phyloP scores from a whole-genome alignment of 2,113 vertebrate species.

The Cairina moschata region DNA sequence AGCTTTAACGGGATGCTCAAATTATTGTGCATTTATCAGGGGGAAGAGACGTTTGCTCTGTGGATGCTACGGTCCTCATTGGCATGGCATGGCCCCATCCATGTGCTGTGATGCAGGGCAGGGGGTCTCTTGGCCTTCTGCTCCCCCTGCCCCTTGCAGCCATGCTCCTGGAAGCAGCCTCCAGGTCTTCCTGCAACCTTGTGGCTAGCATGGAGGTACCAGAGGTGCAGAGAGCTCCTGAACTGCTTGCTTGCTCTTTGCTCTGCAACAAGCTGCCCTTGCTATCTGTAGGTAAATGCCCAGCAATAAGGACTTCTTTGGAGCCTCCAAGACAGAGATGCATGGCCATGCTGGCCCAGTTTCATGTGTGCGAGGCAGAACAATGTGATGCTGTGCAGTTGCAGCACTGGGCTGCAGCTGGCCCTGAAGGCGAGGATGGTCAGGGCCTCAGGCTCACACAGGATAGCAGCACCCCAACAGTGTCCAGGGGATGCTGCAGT shows the following conservation, averaged over 20 bases:
- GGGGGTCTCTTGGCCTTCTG: rapidly evolving
- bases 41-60: neutral
- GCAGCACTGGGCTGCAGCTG: rapidly evolving
- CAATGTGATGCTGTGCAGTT: rapidly evolving
- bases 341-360: rapidly evolving
- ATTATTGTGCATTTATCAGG: neutral
- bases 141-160: no score
- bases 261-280: rapidly evolving
- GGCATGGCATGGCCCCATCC: rapidly evolving
- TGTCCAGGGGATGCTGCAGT: rapidly evolving
- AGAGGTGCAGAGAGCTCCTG: rapidly evolving
- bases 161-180: neutral
- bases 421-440: neutral
- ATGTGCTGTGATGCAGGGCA: rapidly evolving
- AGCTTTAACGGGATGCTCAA: neutral
- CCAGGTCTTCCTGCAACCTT: rapidly evolving
- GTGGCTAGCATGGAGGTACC: no score
- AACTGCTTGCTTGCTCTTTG: rapidly evolving
- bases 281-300: neutral
- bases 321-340: neutral
- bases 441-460: rapidly evolving
- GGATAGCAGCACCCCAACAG: neutral
- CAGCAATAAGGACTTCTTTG: rapidly evolving
- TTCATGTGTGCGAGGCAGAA: rapidly evolving
- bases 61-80: rapidly evolving